Evolutionary conservation across 92 coral and sea anemone genomes (phyloP), one percentile per base, ranked within the genome.

Genomic region (Zoanthus gigantus): DNA sequence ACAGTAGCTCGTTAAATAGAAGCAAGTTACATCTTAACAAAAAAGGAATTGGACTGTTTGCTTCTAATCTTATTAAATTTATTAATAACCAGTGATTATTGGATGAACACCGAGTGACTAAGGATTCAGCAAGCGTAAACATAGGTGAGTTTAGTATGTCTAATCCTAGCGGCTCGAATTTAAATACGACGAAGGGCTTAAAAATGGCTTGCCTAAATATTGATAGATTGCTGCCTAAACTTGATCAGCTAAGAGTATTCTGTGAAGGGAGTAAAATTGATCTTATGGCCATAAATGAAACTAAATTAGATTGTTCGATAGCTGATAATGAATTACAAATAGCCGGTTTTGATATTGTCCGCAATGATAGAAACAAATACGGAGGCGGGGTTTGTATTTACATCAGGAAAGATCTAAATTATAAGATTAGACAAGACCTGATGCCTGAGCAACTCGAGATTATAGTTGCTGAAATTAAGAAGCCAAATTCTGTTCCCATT

Each of bases 131-230:
- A 11, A 74, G 54, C 56, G 56, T 17, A 74, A 74, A 74, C 13
- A 46, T 76, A n/a, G 80, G 80, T 76, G 65, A 76, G 80, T 76
- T 50, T 47, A 53, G 42, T 76, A 28, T 47, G n/a, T 9, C 16
- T 76, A 18, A 50, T 76, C 78, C 29, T 16, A 74, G 78, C 54
- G 78, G 78, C 78, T 66, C 31, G 72, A 58, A 58, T 58, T 58
- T 58, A 2, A 58, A 58, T 58, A 47, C 47, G n/a, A 31, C 37
- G n/a, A 72, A 37, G n/a, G 77, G 66, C 23, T 15, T 58, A 17
- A 58, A 58, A 58, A 58, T 58, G 66, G 66, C 66, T 14, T 58
- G 66, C n/a, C n/a, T 58, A 58, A 58, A 58, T 58, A 58, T 58
- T 58, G 23, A 58, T 58, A 58, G 66, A 58, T 58, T 58, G 14